Percentiles rank a stretch among this genome's conserved stretches.
These are phyloP conservation scores for Mormyrus lacerda DNA, from an alignment of 2,113 vertebrate genomes.

Conservation along the genomic window DNA sequence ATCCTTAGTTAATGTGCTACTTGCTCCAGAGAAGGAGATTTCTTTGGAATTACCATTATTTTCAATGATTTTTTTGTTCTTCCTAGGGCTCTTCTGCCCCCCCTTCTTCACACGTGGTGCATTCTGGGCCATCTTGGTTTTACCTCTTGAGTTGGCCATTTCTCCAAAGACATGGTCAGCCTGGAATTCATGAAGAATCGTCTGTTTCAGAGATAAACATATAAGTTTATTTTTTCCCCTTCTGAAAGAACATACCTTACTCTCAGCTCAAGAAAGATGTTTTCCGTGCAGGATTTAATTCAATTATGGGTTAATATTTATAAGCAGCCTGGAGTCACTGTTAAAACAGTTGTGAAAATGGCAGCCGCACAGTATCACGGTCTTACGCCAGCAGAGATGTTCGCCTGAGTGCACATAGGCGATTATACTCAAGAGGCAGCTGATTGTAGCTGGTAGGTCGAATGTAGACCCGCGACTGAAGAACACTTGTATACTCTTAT, in stretches of 20 bases:
- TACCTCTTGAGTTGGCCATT: conserved; percentile 53
- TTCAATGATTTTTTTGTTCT: conserved; percentile 54
- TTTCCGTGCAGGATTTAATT: neutral
- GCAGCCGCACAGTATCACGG: neutral
- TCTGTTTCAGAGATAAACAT: neutral
- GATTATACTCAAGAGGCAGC: neutral
- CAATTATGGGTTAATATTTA: neutral
- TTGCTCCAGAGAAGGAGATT: neutral
- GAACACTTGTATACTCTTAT: neutral
- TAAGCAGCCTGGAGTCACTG: neutral
- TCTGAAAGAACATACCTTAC: neutral
- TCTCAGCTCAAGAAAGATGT: neutral
- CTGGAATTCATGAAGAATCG: conserved; percentile 42
- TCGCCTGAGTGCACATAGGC: neutral
- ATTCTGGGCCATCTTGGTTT: conserved; percentile 65
- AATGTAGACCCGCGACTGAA: neutral
- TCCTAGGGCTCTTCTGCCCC: conserved; percentile 50
- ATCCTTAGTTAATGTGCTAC: neutral
- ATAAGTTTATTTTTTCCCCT: neutral
- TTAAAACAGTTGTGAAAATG: neutral
- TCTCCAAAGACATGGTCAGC: conserved; percentile 41
- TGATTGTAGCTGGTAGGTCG: neutral
- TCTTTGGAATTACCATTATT: conserved; percentile 34
- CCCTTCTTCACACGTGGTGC: conserved; percentile 62
- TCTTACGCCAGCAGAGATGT: neutral